Evolutionary conservation across 2,797 vertebrate species (phyloP).

Genomic region (Kryptolebias ocellatus): DNA sequence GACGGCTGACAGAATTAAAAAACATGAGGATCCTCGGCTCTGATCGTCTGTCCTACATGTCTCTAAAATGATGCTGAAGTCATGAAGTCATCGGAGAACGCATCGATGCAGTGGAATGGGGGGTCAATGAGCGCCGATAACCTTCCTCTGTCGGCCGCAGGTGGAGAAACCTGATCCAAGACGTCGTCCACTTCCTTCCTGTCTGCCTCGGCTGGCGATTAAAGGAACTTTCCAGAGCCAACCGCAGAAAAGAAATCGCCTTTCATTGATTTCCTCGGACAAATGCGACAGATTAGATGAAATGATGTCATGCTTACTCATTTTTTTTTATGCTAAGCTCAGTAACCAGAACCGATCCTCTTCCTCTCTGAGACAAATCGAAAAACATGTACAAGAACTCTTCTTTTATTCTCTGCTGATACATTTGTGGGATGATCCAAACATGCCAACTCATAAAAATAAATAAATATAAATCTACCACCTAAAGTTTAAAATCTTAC

Average conservation of each 20-base stretch:
- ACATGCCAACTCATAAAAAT: too few relatives aligned
- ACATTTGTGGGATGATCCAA: too few relatives aligned
- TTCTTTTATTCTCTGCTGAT: too few relatives aligned
- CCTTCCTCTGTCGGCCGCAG: conserved; percentile 31
- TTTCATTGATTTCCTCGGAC: neutral
- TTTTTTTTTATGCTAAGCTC: neutral
- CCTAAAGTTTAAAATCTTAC: too few relatives aligned
- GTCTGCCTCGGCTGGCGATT: conserved; percentile 8
- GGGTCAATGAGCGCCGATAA: conserved; percentile 59
- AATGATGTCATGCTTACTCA: neutral
- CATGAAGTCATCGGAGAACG: conserved; percentile 48
- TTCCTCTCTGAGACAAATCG: too few relatives aligned
- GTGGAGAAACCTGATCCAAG: conserved; percentile 33
- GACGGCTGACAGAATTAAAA: conserved; percentile 19
- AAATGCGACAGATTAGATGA: neutral
- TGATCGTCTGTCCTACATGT: conserved; percentile 16
- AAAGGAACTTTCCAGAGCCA: conserved; percentile 33
- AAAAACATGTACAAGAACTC: too few relatives aligned
- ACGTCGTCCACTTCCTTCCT: conserved; percentile 17
- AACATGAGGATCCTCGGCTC: conserved; percentile 4
- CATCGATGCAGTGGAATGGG: conserved; percentile 52
- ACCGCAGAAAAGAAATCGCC: neutral
- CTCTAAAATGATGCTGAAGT: conserved; percentile 15
- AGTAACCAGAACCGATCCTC: too few relatives aligned
- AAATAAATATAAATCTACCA: too few relatives aligned